Base-by-base conservation (phyloP, 1,140 invertebrate species). In the Centruroides sculpturatus region DNA sequence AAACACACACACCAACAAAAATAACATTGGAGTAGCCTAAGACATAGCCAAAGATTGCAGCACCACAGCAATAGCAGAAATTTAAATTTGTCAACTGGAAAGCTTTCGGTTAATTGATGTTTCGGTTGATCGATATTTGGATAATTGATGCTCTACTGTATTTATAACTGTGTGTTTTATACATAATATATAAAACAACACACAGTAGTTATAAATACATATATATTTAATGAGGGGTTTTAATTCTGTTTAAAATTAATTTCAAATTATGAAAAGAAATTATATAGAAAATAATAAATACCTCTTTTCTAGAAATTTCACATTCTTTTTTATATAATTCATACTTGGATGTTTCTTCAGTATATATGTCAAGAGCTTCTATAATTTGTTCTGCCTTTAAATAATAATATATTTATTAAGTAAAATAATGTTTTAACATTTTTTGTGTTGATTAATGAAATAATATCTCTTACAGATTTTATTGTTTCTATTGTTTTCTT, bases 401-500 rank as follows among this genome's bases (percentile, higher is more conserved):
- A 74, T 62, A 59, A 59, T 55, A 63, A 72, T 46, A 47, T 50
- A 64, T 62, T 47, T 55, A 55, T 13, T 48, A 57, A 36, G 34
- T 53, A 56, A 50, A 55, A 2, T 23, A 23, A 23, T 23, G 23
- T 2, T 23, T 23, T 23, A 23, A 23, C 2, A 23, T 23, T 23
- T 23, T 1, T 23, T 0, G 23, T 23, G 12, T 8, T 35, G n/a
- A 51, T 5, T 51, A 55, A 6, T 79, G 8, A 41, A 41, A 41
- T 41, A 41, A 6, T 8, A 8, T 41, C 8, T 8, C 80, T 82
- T 79, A 89, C 87, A 57, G 83, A 86, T 80, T 85, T 89, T 73
- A 98, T 87, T 64, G 89, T 90, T 55, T 89, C 88, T 12, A 91
- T 80, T 0, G 92, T 96, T 77, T 92, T 94, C 66, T 85, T 86